Evolutionary conservation across 1,140 invertebrate species (phyloP), one percentile per base, ranked within the genome.

Genomic region (Berghia stephanieae): DNA sequence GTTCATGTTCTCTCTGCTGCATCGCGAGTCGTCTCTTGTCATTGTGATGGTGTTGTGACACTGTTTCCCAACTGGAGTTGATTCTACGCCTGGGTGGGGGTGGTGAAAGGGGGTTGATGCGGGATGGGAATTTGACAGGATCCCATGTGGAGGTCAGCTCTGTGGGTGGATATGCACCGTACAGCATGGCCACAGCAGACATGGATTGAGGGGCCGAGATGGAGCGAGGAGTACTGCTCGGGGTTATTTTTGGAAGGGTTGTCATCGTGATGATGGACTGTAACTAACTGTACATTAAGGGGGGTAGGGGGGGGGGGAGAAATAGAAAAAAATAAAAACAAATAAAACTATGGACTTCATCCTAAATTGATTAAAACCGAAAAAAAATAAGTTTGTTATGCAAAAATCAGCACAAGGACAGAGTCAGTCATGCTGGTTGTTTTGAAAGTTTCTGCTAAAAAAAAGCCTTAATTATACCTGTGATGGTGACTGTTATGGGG

Each of bases 31-130:
- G 60, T 13, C 88, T 78, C 76, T 82, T 83, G 63, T 88, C 85
- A 81, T 89, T 89, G 46, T 88, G 86, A 78, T 79, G 85, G 79
- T 89, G 88, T 68, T 86, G 86, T 21, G 87, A 83, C 0, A 78
- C 81, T 34, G 88, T 89, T 72, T 89, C 88, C 84, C 85, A 86
- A 57, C 82, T 83, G 43, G 78, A 77, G 67, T 86, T 86, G 34
- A 88, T 85, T 34, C 86, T 66, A 52, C 72, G 78, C 60, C 79
- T 81, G 27, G 88, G 87, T 6, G 85, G 84, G 31, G 82, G 80
- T 36, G 86, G 87, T 8, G 83, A 79, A 43, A 88, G 76, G 6
- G 87, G 87, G 44, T 88, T 87, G 5, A 88, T 78, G 18, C 85
- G 73, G n/a, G 72, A 70, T 5, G 87, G 87, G 31, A 87, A 81